Conservation (phyloP, 2,888 invertebrate genomes). For the Cheilosia urbana region DNA sequence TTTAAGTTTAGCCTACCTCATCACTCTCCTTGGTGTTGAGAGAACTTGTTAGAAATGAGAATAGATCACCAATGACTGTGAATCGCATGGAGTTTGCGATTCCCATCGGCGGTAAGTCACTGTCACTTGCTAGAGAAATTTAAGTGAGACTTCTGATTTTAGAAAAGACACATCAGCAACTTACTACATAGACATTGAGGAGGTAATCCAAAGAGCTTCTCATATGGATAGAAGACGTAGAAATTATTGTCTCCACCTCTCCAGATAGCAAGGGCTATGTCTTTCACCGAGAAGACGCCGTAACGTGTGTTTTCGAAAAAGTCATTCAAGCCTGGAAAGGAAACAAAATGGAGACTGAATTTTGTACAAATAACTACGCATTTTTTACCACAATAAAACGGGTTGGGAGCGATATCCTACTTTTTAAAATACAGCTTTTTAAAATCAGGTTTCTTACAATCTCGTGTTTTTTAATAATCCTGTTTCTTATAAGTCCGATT, state of each 20-base stretch:
- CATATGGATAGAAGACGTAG: conserved; percentile 87
- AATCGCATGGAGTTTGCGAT: conserved; percentile 70
- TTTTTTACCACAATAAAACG: too few relatives aligned
- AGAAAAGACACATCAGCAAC: conserved; percentile 15
- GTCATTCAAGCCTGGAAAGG: conserved; percentile 79
- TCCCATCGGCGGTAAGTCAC: conserved; percentile 61
- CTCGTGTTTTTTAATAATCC: too few relatives aligned
- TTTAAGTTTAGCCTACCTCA: conserved; percentile 45
- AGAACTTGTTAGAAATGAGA: conserved; percentile 43
- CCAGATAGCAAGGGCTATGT: conserved; percentile 86
- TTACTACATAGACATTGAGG: conserved; percentile 78
- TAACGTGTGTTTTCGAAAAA: conserved; percentile 80
- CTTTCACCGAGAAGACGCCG: conserved; percentile 86
- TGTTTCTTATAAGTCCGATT: too few relatives aligned
- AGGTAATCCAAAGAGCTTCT: conserved; percentile 70
- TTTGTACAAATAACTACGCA: too few relatives aligned
- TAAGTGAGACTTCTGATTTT: background rate
- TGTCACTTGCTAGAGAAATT: conserved; percentile 32
- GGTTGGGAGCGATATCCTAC: too few relatives aligned
- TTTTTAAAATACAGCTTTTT: too few relatives aligned
- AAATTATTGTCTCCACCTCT: conserved; percentile 83
- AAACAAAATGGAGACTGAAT: background rate
- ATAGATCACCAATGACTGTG: conserved; percentile 76
- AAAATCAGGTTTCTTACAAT: too few relatives aligned
- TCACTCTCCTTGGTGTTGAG: conserved; percentile 75